These are phyloP conservation scores for Drosophila nigricruria DNA, from an alignment of 2,888 invertebrate species.

Conservation along the genomic window DNA sequence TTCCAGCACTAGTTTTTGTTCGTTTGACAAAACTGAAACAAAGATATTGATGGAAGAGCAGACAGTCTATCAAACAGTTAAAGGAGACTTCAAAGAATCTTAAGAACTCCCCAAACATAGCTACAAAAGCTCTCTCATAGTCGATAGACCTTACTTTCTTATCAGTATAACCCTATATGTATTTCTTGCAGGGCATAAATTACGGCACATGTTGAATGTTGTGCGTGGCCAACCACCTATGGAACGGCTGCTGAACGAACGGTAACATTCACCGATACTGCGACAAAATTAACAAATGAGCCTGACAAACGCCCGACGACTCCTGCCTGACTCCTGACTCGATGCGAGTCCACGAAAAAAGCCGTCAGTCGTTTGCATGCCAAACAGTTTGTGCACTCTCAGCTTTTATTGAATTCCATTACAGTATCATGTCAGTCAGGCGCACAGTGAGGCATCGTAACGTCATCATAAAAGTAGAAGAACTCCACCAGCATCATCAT, in stretches of 20 bases:
- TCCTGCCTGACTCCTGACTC: slow-evolving; percentile 22
- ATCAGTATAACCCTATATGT: not conserved
- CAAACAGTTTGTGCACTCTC: slow-evolving; percentile 79
- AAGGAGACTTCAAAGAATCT: not conserved
- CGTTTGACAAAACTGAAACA: no score
- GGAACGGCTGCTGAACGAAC: slow-evolving; percentile 20
- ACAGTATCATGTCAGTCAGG: slow-evolving; percentile 73
- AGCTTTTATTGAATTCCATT: slow-evolving; percentile 82
- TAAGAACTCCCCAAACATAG: not conserved
- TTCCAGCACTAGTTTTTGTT: no score
- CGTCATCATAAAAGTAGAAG: slow-evolving; percentile 71
- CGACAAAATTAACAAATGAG: slow-evolving; percentile 77
- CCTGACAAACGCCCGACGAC: slow-evolving; percentile 62
- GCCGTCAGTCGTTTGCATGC: slow-evolving; percentile 52
- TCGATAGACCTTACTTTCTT: not conserved
- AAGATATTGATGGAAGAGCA: no score
- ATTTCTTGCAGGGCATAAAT: slow-evolving; percentile 33
- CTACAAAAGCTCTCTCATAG: slow-evolving; percentile 1
- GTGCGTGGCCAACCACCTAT: not conserved
- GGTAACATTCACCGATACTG: slow-evolving; percentile 56
- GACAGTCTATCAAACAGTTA: no score
- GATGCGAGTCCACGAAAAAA: slow-evolving; percentile 7
- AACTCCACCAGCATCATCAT: slow-evolving; percentile 1
- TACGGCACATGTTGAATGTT: slow-evolving; percentile 49
- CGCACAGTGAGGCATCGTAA: slow-evolving; percentile 46